Conservation (phyloP, 2,113 vertebrate species). For the Lagopus muta region DNA sequence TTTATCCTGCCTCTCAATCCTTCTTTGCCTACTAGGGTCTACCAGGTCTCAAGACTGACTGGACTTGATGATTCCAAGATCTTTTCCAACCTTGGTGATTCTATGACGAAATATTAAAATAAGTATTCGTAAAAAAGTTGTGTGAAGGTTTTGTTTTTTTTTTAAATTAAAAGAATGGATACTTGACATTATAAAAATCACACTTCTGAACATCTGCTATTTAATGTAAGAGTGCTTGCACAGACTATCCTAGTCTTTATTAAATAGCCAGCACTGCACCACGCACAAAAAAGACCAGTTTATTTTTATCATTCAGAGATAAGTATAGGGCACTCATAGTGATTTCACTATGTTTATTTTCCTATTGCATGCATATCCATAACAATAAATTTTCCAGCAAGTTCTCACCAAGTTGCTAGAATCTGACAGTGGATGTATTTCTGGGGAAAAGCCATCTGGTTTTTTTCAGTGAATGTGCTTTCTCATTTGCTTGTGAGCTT, state of each 20-base stretch:
- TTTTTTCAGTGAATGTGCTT: background rate
- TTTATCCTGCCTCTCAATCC: background rate
- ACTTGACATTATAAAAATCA: background rate
- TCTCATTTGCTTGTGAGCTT: background rate
- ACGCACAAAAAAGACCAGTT: background rate
- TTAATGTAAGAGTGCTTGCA: background rate
- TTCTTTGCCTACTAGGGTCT: background rate
- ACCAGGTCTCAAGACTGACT: background rate
- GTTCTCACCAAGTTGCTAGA: background rate
- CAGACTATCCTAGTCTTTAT: background rate
- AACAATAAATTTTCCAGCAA: background rate
- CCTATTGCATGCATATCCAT: accelerated
- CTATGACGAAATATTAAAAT: background rate
- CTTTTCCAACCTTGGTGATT: too few species aligned
- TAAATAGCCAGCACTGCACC: background rate
- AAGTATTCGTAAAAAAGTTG: accelerated
- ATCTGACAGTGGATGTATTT: background rate
- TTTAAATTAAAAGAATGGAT: background rate
- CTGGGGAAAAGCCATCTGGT: conserved; percentile 1
- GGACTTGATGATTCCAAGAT: too few species aligned
- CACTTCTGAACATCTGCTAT: background rate
- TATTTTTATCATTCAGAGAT: background rate
- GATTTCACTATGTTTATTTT: background rate
- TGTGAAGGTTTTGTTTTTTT: background rate
- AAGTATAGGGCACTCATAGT: background rate